Conservation (phyloP, 2,113 vertebrate species). For the Dromas ardeola region DNA sequence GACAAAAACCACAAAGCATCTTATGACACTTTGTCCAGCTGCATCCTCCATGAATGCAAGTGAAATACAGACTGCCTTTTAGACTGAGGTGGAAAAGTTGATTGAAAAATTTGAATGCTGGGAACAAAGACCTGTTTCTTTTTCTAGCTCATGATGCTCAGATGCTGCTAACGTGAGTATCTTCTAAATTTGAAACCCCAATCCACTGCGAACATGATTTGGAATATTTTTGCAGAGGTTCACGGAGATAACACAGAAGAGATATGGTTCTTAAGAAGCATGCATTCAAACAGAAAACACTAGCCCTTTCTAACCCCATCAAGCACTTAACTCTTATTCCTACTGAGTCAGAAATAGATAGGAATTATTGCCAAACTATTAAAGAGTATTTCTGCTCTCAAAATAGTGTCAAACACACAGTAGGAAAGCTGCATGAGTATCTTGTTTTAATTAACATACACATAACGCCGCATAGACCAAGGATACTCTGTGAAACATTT, state of each 20-base stretch:
- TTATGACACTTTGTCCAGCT: conserved; percentile 27
- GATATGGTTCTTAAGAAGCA: background rate
- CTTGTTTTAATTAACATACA: background rate
- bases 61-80: background rate
- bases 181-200: background rate
- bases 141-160: conserved; percentile 43
- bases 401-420: background rate
- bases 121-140: conserved; percentile 49
- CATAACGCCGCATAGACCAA: background rate
- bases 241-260: background rate
- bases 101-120: background rate
- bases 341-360: background rate
- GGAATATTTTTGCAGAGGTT: background rate
- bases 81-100: background rate
- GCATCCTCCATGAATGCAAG: background rate
- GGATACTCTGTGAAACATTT: background rate
- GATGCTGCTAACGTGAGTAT: background rate
- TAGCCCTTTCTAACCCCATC: background rate
- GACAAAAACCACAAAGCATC: conserved; percentile 49
- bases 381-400: background rate
- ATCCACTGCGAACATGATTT: background rate
- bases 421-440: background rate
- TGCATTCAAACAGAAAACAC: background rate
- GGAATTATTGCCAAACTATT: background rate
- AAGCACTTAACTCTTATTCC: background rate